Base-by-base conservation (phyloP, 2,113 vertebrate genomes). In the Penelope pileata region DNA sequence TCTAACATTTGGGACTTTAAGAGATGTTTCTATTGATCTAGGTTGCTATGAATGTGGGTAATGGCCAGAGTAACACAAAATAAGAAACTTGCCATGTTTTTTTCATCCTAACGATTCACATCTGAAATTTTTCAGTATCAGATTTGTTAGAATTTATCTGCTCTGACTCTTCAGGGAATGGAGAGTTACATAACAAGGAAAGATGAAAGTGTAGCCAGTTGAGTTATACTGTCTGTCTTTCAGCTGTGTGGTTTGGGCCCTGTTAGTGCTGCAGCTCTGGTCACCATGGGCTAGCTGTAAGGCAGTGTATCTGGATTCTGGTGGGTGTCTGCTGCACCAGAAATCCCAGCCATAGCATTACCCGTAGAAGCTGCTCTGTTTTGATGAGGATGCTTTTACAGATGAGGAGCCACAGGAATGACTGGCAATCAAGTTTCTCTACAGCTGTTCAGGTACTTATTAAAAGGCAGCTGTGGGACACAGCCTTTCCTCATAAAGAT, bases 11-110 rank as follows among this genome's bases (percentile, higher is more conserved):
- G 72, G 21, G 68, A 40, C n/a, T 43, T 30, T 77, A 27, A 21
- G 47, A 64, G 87, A 63, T 3, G 5, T 64, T 86, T 67, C n/a
- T 43, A 70, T 68, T 93, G 78, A 83, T 90, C 64, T 93, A 42
- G 13, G 29, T 76, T 91, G 45, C 38, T 45, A 5, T 45, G 29
- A 85, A 34, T 17, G 54, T 12, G 22, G 17, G 26, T 77, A 70
- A 67, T 16, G 53, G 19, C 27, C 42, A 69, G 75, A 77, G 73
- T 77, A 90, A 74, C 42, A 14, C 19, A 34, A 75, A 95, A 10
- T 7, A 84, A 91, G 51, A 5, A 73, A 68, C 5, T 12, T 82
- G 26, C 27, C 38, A 54, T 29, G 24, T 32, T 74, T 80, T 88
- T 24, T 74, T 89, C 22, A 51, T 91, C 50, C 13, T 70, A 38